Base-by-base conservation (phyloP, 2,113 vertebrate genomes). In the Nycticebus coucang region DNA sequence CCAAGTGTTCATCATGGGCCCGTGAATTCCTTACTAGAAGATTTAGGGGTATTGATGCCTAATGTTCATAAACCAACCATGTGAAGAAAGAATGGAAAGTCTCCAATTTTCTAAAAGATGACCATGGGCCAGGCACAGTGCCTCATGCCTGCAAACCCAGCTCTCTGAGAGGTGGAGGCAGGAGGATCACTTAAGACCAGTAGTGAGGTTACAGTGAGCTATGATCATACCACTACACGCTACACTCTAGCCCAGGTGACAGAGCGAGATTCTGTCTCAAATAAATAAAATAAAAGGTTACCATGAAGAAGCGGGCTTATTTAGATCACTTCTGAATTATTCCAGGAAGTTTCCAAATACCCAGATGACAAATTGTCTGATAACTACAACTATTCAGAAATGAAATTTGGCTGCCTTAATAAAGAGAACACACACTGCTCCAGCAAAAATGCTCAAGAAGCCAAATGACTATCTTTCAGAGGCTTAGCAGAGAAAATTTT, bases 1-100 rank as follows among this genome's bases (percentile, higher is more conserved):
- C 2, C 10, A 13, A 41, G 33, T 6, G 0, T 24, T 22, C 30
- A 3, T 1, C 64, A 3, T 1, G 14, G 21, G 33, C 37, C 64
- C 11, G 1, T 0, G 33, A 12, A 10, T 5, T 24, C 50, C 82
- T 1, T 0, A 21, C 3, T 0, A n/a, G 87, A 50, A 26, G 26
- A 35, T 7, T 5, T 13, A 1, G 57, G 69, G 69, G 7, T 0
- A 28, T 4, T 7, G 5, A 79, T 0, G 3, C n/a, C 74, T 28
- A 8, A 69, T 1, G 10, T 53, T 59, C 81, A 15, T 2, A n/a
- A 68, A 35, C 35, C 84, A 75, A 3, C 71, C 50, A 5, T 2
- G 18, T 35, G 26, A 11, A 26, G 19, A 64, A 66, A 50, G 30
- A 30, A 37, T 1, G 13, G 10, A 30, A 57, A 1, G 33, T 19